phyloP scores from a whole-genome alignment of 1,140 invertebrate species.

The Thaumetopoea pityocampa region DNA sequence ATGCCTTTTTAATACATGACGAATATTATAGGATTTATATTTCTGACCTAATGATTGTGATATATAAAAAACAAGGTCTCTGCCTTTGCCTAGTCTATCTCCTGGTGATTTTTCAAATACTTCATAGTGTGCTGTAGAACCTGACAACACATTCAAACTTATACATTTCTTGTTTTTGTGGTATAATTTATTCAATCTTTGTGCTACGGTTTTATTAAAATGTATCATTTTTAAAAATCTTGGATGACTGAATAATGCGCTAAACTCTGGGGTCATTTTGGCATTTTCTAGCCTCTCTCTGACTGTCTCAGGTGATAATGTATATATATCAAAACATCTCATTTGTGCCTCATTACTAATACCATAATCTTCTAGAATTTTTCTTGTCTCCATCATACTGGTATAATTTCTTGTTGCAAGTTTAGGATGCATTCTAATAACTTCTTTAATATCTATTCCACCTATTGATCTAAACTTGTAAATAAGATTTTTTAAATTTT shows the following conservation, averaged over 20 bases:
- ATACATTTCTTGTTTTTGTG: conserved; percentile 65
- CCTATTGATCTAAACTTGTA: conserved; percentile 58
- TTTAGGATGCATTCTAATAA: conserved; percentile 65
- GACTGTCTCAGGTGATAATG: conserved; percentile 58
- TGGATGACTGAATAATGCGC: conserved; percentile 68
- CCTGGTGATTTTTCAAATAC: conserved; percentile 45
- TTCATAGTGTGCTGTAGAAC: conserved; percentile 55
- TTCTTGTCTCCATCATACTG: conserved; percentile 60
- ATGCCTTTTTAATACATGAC: conserved; percentile 67
- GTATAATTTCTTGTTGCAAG: conserved; percentile 58
- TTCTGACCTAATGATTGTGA: conserved; percentile 42
- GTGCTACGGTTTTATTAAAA: conserved; percentile 60
- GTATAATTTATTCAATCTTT: conserved; percentile 67
- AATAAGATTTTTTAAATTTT: conserved; percentile 66
- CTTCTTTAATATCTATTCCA: conserved; percentile 63
- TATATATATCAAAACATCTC: conserved; percentile 66
- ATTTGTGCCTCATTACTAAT: conserved; percentile 61
- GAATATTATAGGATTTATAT: conserved; percentile 44
- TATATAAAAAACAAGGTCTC: conserved; percentile 58
- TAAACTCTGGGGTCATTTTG: conserved; percentile 65
- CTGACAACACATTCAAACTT: conserved; percentile 65
- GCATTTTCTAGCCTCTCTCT: conserved; percentile 65
- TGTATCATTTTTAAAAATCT: conserved; percentile 73
- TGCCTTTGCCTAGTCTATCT: conserved; percentile 59
- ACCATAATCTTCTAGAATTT: conserved; percentile 63